phyloP scores from a whole-genome alignment of 1,140 invertebrate genomes.

The Orchesella cincta region DNA sequence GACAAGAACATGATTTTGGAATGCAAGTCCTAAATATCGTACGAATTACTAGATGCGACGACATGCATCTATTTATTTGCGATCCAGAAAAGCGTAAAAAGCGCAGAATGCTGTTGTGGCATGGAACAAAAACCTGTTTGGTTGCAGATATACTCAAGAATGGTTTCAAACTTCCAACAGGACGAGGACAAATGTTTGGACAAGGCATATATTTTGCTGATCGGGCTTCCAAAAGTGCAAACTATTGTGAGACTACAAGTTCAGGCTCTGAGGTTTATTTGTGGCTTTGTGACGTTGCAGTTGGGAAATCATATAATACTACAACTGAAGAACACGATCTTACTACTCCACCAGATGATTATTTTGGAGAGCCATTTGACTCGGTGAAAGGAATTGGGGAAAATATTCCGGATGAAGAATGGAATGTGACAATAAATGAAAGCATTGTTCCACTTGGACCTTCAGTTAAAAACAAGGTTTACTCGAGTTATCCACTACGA shows the following conservation, averaged over 20 bases:
- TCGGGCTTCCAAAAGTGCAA: constrained; percentile 6
- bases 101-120: constrained; percentile 9
- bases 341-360: not conserved
- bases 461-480: not conserved
- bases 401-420: not conserved
- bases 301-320: not conserved
- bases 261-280: not conserved
- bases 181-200: constrained; percentile 21
- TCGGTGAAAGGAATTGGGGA: not conserved
- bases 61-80: no score
- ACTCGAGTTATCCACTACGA: not conserved
- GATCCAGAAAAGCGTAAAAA: not conserved
- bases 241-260: constrained; percentile 24
- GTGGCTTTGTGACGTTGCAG: not conserved
- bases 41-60: no score
- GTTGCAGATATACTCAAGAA: not conserved
- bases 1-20: no score
- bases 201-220: constrained; percentile 13
- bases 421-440: not conserved
- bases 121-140: not conserved
- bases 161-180: not conserved
- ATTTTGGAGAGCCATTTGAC: not conserved
- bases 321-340: not conserved
- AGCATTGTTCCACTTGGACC: not conserved
- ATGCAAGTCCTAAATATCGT: no score